These are phyloP conservation scores for Lycophotia porphyrea DNA, from an alignment of 2,888 invertebrate species.

Conservation along the genomic window DNA sequence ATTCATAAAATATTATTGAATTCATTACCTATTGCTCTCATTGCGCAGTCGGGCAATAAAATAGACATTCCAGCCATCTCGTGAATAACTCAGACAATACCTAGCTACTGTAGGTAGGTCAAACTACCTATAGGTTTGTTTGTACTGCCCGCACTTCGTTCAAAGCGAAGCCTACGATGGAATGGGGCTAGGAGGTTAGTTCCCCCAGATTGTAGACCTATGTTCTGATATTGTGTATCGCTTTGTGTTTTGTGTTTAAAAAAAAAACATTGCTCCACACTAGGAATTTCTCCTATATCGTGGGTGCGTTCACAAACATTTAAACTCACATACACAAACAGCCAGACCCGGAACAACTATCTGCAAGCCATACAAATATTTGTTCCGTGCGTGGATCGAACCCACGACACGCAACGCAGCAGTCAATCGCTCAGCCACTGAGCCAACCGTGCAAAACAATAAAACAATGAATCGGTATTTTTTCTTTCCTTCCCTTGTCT, in stretches of 20 bases:
- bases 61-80: conserved; percentile 30
- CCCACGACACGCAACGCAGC: too few species aligned
- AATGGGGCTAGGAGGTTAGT: conserved; percentile 54
- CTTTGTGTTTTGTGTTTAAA: too few species aligned
- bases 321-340: too few species aligned
- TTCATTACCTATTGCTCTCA: background rate
- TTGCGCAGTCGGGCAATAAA: conserved; percentile 11
- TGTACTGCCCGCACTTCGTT: conserved; percentile 46
- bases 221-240: conserved; percentile 10
- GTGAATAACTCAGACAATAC: conserved; percentile 39
- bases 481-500: background rate
- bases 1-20: conserved; percentile 9
- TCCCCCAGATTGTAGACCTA: conserved; percentile 26
- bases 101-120: conserved; percentile 5
- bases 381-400: too few species aligned
- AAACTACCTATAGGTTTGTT: conserved; percentile 24
- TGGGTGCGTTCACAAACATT: too few species aligned
- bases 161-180: conserved; percentile 45
- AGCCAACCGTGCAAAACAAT: too few species aligned
- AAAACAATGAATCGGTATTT: background rate
- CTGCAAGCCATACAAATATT: too few species aligned
- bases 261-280: too few species aligned
- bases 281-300: too few species aligned
- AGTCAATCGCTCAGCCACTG: too few species aligned
- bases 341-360: too few species aligned